These are phyloP conservation scores for Drosophila paulistorum DNA, from an alignment of 1,140 invertebrate genomes.

Conservation along the genomic window DNA sequence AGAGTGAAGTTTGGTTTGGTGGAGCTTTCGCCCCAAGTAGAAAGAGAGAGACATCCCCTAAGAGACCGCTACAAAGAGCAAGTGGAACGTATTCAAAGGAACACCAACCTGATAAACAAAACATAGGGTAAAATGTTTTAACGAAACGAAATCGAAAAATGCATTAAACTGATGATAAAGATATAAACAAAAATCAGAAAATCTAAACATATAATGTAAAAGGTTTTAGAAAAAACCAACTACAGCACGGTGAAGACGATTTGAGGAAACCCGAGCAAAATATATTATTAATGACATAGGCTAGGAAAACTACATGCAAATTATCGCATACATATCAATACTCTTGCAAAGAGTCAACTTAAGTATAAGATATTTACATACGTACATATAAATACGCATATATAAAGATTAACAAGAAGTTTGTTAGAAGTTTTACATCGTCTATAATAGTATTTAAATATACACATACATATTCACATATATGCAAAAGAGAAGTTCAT, in stretches of 20 bases:
- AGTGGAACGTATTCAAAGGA: slow-evolving; percentile 30
- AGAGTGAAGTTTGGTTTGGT: slow-evolving; percentile 4
- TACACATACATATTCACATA: neutral
- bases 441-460: slow-evolving; percentile 9
- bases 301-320: slow-evolving; percentile 51
- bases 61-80: slow-evolving; percentile 29
- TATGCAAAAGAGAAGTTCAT: neutral
- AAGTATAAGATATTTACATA: slow-evolving; percentile 34
- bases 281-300: slow-evolving; percentile 61
- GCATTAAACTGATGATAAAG: slow-evolving; percentile 15
- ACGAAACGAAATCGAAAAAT: slow-evolving; percentile 15
- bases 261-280: neutral
- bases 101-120: slow-evolving; percentile 51
- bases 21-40: slow-evolving; percentile 7
- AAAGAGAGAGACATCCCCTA: slow-evolving; percentile 15
- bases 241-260: slow-evolving; percentile 15
- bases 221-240: slow-evolving; percentile 35
- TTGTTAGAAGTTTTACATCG: slow-evolving; percentile 68
- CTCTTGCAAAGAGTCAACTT: slow-evolving; percentile 70
- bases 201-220: slow-evolving; percentile 61
- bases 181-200: neutral
- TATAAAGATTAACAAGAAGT: slow-evolving; percentile 24
- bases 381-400: slow-evolving; percentile 15
- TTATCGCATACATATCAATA: slow-evolving; percentile 76
- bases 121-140: slow-evolving; percentile 16